Evolutionary conservation across 2,113 vertebrate species (phyloP).

Genomic region (Phyllopteryx taeniolatus): DNA sequence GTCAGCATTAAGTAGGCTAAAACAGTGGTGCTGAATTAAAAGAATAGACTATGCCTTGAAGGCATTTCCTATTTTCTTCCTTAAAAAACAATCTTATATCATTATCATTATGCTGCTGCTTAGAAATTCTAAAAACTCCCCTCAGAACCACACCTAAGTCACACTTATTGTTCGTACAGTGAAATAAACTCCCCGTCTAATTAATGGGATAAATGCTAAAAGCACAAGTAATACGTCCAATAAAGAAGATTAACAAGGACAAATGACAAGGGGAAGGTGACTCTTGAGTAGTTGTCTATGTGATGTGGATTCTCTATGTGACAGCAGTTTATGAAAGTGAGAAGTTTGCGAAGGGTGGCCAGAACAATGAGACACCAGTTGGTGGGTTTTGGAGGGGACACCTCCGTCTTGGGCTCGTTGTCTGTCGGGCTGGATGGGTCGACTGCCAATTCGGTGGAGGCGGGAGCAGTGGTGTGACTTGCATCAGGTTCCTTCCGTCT

Average conservation of each 20-base stretch:
- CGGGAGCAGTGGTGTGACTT: conserved; percentile 26
- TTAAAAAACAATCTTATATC: conserved; percentile 6
- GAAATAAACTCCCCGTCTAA: conserved; percentile 35
- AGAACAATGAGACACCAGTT: conserved; percentile 61
- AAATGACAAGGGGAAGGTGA: conserved; percentile 85
- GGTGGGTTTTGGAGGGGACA: conserved; percentile 51
- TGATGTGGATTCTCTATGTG: conserved; percentile 86
- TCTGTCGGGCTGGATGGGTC: conserved; percentile 60
- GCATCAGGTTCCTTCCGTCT: conserved; percentile 57
- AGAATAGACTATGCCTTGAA: background rate
- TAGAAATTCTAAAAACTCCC: conserved; percentile 31
- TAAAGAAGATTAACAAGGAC: conserved; percentile 87
- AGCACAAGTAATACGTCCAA: conserved; percentile 91
- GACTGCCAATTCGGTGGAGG: conserved; percentile 53
- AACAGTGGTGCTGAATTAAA: background rate
- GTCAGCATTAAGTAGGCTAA: background rate
- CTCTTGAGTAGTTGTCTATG: conserved; percentile 89
- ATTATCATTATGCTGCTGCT: conserved; percentile 19
- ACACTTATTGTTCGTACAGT: conserved; percentile 45
- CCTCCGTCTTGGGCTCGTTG: conserved; percentile 64
- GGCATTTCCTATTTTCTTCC: background rate
- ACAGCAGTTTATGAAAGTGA: conserved; percentile 76
- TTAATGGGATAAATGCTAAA: conserved; percentile 62
- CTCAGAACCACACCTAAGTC: conserved; percentile 30
- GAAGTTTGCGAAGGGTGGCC: conserved; percentile 72